phyloP scores from a whole-genome alignment of 2,113 vertebrate species.

The Columbina picui region DNA sequence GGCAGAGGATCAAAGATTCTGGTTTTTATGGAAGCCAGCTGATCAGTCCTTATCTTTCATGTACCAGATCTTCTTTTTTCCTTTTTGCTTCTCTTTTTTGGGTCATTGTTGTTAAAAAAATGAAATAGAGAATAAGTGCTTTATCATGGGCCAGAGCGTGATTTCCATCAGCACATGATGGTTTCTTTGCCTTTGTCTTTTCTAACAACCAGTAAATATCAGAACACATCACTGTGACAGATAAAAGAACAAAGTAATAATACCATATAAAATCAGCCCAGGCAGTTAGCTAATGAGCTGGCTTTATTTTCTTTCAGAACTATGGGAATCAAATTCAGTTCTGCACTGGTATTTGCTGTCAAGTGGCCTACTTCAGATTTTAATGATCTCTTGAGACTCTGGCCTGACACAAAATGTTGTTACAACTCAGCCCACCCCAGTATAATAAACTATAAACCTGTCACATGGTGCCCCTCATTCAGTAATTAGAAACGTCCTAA shows the following conservation, averaged over 20 bases:
- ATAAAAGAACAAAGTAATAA: constrained; percentile 33
- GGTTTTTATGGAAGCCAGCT: neutral
- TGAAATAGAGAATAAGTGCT: neutral
- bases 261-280: neutral
- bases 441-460: constrained; percentile 25
- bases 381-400: constrained; percentile 55
- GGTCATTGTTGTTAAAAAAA: neutral
- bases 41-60: constrained; percentile 2
- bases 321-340: constrained; percentile 2
- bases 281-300: constrained; percentile 23
- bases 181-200: constrained; percentile 13
- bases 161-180: neutral
- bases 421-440: neutral
- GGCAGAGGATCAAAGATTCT: constrained; percentile 1
- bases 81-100: neutral
- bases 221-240: neutral
- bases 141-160: neutral
- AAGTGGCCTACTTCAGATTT: constrained; percentile 44
- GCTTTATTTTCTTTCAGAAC: constrained; percentile 20
- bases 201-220: constrained; percentile 32
- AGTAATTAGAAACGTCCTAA: constrained; percentile 49
- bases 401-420: constrained; percentile 39
- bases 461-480: neutral
- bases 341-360: constrained; percentile 15
- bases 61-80: neutral